Base-by-base conservation (phyloP, 1,140 invertebrate species). In the Andricus grossulariae region DNA sequence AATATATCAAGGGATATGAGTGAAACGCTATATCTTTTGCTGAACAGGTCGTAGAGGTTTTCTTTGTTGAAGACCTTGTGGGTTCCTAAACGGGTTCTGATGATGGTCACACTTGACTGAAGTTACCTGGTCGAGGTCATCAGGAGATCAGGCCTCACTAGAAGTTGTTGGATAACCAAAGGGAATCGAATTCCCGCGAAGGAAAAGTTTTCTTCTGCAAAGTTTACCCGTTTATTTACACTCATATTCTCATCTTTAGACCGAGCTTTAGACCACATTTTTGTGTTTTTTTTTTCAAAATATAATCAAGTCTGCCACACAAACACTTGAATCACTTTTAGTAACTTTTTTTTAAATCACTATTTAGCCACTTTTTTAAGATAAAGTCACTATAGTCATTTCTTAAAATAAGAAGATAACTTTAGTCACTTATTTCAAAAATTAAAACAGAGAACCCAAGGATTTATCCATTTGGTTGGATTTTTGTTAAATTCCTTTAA, bases 61-160 rank as follows among this genome's bases (percentile, higher is more conserved):
- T 70, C 51, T 74, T 49, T 52, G 71, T 73, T 45, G 51, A 75
- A 81, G 80, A 78, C 25, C 77, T 57, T 15, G 76, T 75, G 82
- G 76, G 82, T 82, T 83, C 83, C 82, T 79, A 82, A 82, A 80
- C 81, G 79, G 82, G 81, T 85, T 85, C 82, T 83, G 54, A 71
- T 75, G 81, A 85, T 86, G 85, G 86, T 89, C 85, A 89, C 88
- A 88, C 88, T 89, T 88, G 88, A 89, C 87, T 89, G 86, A 87
- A 88, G 88, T 87, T 89, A 88, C 83, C 85, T 84, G 85, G 82
- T 87, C 86, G 84, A 85, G 75, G 72, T 76, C 84, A 87, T 77
- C 81, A 89, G 88, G 88, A 82, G 81, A 84, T 77, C 79, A 89
- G 87, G 81, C 72, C 78, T 21, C 51, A 52, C 55, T 66, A 70